These are phyloP conservation scores for Oncorhynchus nerka DNA, from an alignment of 2,113 vertebrate species.

Conservation along the genomic window DNA sequence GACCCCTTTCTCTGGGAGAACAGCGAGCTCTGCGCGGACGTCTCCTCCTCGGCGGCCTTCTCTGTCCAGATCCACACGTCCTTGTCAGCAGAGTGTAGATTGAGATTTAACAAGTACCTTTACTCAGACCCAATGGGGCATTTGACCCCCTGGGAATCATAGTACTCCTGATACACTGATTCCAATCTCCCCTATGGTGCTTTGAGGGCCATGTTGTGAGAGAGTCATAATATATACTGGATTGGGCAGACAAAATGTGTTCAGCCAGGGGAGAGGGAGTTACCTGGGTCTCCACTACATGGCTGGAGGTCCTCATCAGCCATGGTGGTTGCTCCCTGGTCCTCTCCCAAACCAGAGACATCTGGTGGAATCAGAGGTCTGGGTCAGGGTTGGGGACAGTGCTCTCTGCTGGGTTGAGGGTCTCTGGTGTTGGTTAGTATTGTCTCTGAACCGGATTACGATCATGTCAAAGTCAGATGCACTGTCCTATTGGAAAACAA, in stretches of 20 bases:
- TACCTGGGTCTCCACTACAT: constrained; percentile 13
- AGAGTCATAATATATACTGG: neutral
- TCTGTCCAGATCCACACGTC: neutral
- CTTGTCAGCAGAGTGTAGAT: neutral
- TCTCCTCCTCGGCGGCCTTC: constrained; percentile 14
- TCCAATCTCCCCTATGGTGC: neutral
- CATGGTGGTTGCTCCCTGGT: too few relatives aligned
- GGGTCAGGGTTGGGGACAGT: neutral
- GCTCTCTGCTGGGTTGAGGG: neutral
- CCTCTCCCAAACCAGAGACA: too few relatives aligned
- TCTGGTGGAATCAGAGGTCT: neutral
- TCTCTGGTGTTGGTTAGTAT: constrained; percentile 2
- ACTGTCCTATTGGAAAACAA: constrained; percentile 21
- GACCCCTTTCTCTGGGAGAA: constrained; percentile 34
- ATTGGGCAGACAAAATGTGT: neutral
- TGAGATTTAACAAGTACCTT: neutral
- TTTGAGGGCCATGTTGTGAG: neutral
- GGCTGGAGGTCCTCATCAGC: neutral
- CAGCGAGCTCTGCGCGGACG: neutral
- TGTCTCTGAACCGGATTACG: neutral
- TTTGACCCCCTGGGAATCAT: neutral
- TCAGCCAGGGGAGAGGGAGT: neutral
- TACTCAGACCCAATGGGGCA: neutral
- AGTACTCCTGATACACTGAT: neutral
- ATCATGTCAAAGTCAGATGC: neutral